Evolutionary conservation across 2,888 invertebrate species (phyloP), one percentile per base, ranked within the genome.

Genomic region (Antitype chi): DNA sequence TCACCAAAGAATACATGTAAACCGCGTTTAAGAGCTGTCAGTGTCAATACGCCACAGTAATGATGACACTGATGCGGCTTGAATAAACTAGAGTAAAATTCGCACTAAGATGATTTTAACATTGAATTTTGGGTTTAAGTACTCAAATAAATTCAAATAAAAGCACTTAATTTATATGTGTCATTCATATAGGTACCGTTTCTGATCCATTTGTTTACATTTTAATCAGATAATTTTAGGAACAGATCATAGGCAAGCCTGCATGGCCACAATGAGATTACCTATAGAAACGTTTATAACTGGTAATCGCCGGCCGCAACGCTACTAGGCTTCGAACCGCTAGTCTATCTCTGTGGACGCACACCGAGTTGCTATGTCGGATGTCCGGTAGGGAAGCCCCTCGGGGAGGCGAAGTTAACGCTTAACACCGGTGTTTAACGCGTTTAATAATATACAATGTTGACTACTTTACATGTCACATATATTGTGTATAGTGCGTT

Each of bases 361-460:
- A 72, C 17, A 9, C 53, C 28, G 17, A 43, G 78, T 78, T 52
- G 25, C 68, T 64, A 52, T 0, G 38, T 64, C 60, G 84, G 81
- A 81, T 38, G 55, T 81, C 81, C 84, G 79, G 28, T 11, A 70
- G 32, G n/a, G 70, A 70, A 77, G 52, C 70, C 80, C 49, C 66
- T 11, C 43, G 67, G 70, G 78, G 53, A 25, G 63, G n/a, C 25
- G 11, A 83, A 67, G 62, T 82, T 66, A 32, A 70, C 68, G 64
- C 47, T 59, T 66, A 49, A 20, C 47, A 43, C 28, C 55, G 59
- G 47, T 32, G 28, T 68, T 32, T 57, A 32, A 64, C 64, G 43
- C 64, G n/a, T 15, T 78, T 52, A 59, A 71, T 78, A 63, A 63
- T 55, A 43, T 15, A 57, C 9, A 43, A 57, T 64, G 38, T 32